Evolutionary conservation across 2,113 vertebrate species (phyloP), one percentile per base, ranked within the genome.

Genomic region (Pollachius pollachius): DNA sequence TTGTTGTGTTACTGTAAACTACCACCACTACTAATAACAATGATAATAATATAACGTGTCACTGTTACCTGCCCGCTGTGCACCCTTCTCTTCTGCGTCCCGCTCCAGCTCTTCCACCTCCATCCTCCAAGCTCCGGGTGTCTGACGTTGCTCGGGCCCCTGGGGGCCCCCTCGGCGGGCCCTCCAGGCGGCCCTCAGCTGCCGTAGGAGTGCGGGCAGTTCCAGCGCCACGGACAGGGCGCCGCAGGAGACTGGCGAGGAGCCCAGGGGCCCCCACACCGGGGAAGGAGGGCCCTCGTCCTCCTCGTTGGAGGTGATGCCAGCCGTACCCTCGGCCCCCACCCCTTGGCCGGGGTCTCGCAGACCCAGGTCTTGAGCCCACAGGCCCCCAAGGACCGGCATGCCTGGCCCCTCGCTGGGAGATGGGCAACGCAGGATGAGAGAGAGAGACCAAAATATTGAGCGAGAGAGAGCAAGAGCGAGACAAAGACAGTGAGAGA

Each of bases 121-220:
- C 18, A 1, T 27, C 63, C 37, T 85, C 80, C 85, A 86, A 48
- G 76, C 60, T 62, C 64, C 65, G 1, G 54, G 54, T 64, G 41
- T 9, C 41, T 80, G 68, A 41, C 75, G 75, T 52, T 69, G 77
- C 63, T 81, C 72, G 0, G 74, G 66, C n/a, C 71, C 67, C 57
- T 21, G 78, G 2, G 81, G 41, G 18, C 77, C 77, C 25, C 79
- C 81, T 62, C 77, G 79, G 63, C 84, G 82, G 0, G 82, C 81
- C 67, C 81, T 83, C 87, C 89, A 90, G 11, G 81, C 85, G 0
- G 76, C 82, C 74, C 87, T 70, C 54, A 89, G 85, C 75, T 90
- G 89, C 34, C 89, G 77, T 70, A 89, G 76, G 62, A 89, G 85
- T 60, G 84, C 77, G 0, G 85, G 87, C 7, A 90, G 78, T 67